Evolutionary conservation across 2,113 vertebrate species (phyloP).

Genomic region (Rhinopomastus cyanomelas): DNA sequence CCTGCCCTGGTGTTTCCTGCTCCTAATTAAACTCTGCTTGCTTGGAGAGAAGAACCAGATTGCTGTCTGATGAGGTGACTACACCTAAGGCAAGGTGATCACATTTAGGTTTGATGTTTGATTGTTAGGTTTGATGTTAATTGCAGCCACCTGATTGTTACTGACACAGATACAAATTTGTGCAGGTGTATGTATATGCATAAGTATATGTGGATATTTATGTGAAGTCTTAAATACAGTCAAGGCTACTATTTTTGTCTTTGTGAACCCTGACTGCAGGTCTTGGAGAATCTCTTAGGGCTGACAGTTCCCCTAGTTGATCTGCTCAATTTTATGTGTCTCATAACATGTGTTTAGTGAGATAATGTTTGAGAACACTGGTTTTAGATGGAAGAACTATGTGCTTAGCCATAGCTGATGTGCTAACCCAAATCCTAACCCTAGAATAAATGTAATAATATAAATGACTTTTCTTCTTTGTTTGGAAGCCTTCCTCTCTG

Average conservation of each 20-base stretch:
- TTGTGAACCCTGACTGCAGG: neutral
- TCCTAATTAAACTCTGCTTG: neutral
- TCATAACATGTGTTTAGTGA: neutral
- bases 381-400: neutral
- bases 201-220: no score
- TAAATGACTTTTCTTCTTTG: neutral
- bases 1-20: neutral
- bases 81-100: neutral
- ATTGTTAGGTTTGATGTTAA: neutral
- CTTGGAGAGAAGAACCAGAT: neutral
- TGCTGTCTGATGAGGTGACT: neutral
- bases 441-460: neutral
- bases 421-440: neutral
- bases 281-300: neutral
- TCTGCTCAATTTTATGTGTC: accelerated
- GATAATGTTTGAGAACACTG: neutral
- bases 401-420: neutral
- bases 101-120: neutral
- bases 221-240: neutral
- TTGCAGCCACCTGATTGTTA: neutral
- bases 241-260: neutral
- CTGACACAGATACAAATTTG: neutral
- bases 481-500: neutral
- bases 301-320: neutral
- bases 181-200: neutral